phyloP scores from a whole-genome alignment of 2,797 vertebrate genomes.

The Cuniculus paca region DNA sequence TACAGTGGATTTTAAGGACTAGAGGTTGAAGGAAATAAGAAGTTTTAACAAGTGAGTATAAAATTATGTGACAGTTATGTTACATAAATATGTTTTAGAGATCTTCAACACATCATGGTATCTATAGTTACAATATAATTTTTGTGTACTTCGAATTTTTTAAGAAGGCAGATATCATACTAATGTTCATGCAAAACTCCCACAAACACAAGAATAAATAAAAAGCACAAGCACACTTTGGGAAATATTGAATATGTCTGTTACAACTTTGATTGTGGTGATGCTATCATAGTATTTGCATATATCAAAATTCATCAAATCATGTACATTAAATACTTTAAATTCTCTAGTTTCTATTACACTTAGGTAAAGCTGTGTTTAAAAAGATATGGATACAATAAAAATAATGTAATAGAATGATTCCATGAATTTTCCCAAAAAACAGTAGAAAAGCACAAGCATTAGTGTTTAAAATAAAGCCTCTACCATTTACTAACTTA shows the following conservation, averaged over 20 bases:
- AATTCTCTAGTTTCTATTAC: not conserved
- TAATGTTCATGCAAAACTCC: no score
- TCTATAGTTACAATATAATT: not conserved
- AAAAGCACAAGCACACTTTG: not conserved
- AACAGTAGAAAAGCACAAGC: not conserved
- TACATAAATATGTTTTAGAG: not conserved
- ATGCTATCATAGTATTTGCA: not conserved
- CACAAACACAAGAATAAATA: not conserved
- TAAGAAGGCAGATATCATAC: not conserved
- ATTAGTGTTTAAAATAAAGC: not conserved
- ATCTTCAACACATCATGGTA: not conserved
- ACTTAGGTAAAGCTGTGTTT: not conserved
- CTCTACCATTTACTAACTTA: not conserved
- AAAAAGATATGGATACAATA: not conserved
- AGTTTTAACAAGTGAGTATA: not conserved
- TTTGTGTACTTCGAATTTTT: not conserved
- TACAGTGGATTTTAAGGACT: not conserved
- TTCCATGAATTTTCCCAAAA: not conserved
- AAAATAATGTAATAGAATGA: not conserved
- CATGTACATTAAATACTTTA: not conserved
- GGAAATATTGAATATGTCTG: not conserved
- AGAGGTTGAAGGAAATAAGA: fast-evolving
- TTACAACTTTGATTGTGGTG: not conserved
- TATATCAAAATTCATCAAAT: not conserved
- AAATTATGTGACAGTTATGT: not conserved